Conservation (phyloP, 2,113 vertebrate species). For the Willisornis vidua region DNA sequence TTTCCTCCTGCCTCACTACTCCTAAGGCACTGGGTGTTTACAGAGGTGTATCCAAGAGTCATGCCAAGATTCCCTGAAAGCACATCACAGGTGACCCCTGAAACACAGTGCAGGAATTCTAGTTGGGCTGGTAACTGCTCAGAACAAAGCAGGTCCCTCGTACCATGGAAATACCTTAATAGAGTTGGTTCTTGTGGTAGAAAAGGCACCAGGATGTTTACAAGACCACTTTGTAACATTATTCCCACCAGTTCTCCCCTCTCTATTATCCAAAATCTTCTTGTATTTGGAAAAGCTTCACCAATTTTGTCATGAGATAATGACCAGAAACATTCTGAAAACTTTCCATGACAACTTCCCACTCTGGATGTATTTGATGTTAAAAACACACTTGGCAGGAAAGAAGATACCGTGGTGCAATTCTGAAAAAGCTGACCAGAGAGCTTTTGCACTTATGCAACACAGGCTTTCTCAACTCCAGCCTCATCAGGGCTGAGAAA, state of each 20-base stretch:
- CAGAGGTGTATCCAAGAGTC: neutral
- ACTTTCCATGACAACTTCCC: neutral
- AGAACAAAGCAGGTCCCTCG: neutral
- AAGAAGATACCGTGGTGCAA: neutral
- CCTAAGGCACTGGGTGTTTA: neutral
- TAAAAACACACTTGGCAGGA: conserved; percentile 16
- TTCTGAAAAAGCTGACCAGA: neutral
- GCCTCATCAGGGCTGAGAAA: neutral
- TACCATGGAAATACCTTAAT: neutral
- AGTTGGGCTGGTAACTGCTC: neutral
- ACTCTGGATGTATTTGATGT: neutral
- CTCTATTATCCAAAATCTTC: neutral
- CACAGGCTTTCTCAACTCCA: neutral
- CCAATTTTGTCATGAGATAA: neutral
- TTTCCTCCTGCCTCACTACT: neutral
- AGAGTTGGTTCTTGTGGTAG: neutral
- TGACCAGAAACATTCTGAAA: conserved; percentile 30
- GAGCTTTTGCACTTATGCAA: neutral
- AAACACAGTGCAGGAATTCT: neutral
- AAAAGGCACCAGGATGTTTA: conserved; percentile 3
- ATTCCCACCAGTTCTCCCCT: neutral
- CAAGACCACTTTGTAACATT: neutral
- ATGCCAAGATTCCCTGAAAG: neutral
- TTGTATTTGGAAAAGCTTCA: neutral
- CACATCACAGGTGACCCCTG: neutral